A percentile compares a stretch with the other conserved stretches of the same genome.
phyloP scores from a whole-genome alignment of 2,113 vertebrate species.

The Himantopus leucocephalus region DNA sequence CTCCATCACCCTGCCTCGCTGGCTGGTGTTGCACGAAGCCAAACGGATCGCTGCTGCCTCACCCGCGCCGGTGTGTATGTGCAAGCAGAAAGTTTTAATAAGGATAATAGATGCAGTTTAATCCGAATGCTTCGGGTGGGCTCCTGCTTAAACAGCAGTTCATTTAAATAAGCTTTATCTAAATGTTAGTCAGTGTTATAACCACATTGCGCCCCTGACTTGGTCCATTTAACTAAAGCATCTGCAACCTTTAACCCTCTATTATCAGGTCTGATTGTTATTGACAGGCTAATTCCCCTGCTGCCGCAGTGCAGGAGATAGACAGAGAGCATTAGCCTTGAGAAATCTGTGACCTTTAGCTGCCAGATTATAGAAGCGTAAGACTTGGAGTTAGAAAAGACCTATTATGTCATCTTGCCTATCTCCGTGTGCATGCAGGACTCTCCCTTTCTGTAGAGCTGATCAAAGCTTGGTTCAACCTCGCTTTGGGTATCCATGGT shows the following conservation, averaged over 20 bases:
- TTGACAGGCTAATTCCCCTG: slow-evolving; percentile 57
- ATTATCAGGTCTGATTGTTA: slow-evolving; percentile 63
- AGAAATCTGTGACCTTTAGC: slow-evolving; percentile 67
- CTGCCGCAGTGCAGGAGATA: slow-evolving; percentile 28
- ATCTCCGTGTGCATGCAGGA: not conserved
- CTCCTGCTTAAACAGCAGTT: slow-evolving; percentile 8
- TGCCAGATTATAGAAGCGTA: slow-evolving; percentile 31
- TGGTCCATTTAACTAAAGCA: slow-evolving; percentile 12
- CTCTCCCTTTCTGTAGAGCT: not conserved
- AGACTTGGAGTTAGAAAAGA: slow-evolving; percentile 23
- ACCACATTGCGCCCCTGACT: not conserved
- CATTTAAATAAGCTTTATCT: slow-evolving; percentile 52
- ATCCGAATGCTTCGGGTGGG: not conserved
- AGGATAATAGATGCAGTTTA: not conserved
- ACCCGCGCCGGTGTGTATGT: rapidly evolving
- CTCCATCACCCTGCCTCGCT: not conserved
- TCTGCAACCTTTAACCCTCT: slow-evolving; percentile 63
- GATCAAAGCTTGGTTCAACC: slow-evolving; percentile 25
- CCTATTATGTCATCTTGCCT: slow-evolving; percentile 13
- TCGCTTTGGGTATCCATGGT: slow-evolving; percentile 15
- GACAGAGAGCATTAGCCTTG: slow-evolving; percentile 54
- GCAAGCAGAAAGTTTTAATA: slow-evolving; percentile 8
- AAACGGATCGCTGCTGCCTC: rapidly evolving
- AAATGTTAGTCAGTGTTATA: slow-evolving; percentile 18
- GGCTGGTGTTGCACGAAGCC: not conserved